Evolutionary conservation across 92 coral and sea anemone genomes (phyloP).

Genomic region (Micromussa lordhowensis): DNA sequence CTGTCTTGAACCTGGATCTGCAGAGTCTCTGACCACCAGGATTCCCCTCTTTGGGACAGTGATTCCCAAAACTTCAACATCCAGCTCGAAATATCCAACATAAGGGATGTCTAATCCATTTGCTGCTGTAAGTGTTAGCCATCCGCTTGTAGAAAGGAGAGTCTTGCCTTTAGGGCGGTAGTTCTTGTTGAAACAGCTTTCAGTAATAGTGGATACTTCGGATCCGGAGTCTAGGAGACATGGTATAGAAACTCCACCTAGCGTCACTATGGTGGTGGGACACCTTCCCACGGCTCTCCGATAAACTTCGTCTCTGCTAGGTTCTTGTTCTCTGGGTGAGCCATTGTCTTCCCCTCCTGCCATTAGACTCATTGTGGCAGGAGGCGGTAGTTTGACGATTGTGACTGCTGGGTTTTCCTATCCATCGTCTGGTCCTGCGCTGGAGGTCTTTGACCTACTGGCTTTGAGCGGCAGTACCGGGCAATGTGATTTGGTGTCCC

Average conservation of each 20-base stretch:
- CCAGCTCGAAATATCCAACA: no score
- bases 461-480: not conserved
- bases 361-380: constrained; percentile 52
- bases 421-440: constrained; percentile 24
- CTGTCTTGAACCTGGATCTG: constrained; percentile 16
- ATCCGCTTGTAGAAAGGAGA: constrained; percentile 52
- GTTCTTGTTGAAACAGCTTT: constrained; percentile 60
- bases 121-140: constrained; percentile 56
- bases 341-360: constrained; percentile 54
- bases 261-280: constrained; percentile 53
- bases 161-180: no score
- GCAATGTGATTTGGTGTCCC: not conserved
- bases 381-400: constrained; percentile 54
- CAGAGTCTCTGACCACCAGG: constrained; percentile 12
- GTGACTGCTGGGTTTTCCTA: no score
- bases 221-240: no score
- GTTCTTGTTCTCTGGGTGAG: constrained; percentile 12
- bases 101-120: no score
- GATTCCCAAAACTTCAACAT: no score
- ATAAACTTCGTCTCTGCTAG: constrained; percentile 1
- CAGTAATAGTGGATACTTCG: constrained; percentile 68
- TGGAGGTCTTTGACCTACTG: no score
- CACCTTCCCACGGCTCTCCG: constrained; percentile 58
- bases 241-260: constrained; percentile 61
- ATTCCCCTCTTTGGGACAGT: no score